A percentile compares a stretch with the other conserved stretches of the same genome.
phyloP scores from a whole-genome alignment of 2,797 vertebrate species.

The Sebastes glaucus region DNA sequence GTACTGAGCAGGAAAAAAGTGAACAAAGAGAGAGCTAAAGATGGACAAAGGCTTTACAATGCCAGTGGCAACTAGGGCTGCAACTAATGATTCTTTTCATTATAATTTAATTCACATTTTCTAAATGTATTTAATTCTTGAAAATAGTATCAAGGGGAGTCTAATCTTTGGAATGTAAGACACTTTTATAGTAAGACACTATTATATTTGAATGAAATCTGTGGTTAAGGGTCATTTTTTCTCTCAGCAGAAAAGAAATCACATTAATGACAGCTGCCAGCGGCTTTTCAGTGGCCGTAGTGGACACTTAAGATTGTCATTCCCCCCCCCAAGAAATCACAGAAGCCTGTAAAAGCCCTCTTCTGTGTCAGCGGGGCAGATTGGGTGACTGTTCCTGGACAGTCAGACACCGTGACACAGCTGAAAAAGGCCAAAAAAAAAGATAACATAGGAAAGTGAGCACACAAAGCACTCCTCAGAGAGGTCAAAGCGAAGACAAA shows the following conservation, averaged over 20 bases:
- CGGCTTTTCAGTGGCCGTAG: constrained; percentile 43
- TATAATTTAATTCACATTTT: not conserved
- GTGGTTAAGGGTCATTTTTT: not conserved
- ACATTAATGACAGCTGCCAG: constrained; percentile 81
- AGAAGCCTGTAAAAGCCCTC: constrained; percentile 59
- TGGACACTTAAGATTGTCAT: constrained; percentile 69
- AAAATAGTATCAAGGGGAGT: not conserved
- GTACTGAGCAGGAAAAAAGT: constrained; percentile 21
- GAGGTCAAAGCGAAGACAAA: constrained; percentile 78
- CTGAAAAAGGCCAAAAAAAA: constrained; percentile 32
- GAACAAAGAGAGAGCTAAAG: constrained; percentile 21
- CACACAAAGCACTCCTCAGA: constrained; percentile 66
- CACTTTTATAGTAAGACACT: not conserved
- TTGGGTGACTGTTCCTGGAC: constrained; percentile 54
- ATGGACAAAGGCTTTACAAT: constrained; percentile 4
- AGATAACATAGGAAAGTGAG: constrained; percentile 48
- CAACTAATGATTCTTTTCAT: not conserved
- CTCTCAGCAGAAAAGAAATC: constrained; percentile 38
- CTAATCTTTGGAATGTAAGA: not conserved
- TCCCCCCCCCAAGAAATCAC: constrained; percentile 60
- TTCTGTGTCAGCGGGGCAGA: constrained; percentile 59
- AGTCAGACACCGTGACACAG: constrained; percentile 60
- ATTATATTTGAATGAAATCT: constrained; percentile 15
- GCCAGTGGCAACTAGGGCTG: not conserved
- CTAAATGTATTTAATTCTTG: not conserved